A percentile compares a stretch with the other conserved stretches of the same genome.
Conservation (phyloP, 2,797 vertebrate genomes). For the Galagoides demidoff region DNA sequence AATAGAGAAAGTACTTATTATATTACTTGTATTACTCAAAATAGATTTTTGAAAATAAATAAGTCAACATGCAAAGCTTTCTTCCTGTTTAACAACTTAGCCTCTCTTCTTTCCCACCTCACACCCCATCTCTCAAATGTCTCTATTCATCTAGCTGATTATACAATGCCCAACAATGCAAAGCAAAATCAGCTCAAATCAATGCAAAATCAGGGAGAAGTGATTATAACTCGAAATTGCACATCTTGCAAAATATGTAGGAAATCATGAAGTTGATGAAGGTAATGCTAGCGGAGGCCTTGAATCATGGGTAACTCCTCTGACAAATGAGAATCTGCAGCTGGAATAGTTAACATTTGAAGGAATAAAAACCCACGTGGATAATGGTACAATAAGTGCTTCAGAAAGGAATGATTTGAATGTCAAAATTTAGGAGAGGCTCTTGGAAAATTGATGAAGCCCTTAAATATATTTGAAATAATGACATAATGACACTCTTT, state of each 20-base stretch:
- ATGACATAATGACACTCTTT: constrained; percentile 68
- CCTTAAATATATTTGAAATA: constrained; percentile 72
- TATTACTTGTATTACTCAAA: neutral
- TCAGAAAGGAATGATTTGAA: constrained; percentile 57
- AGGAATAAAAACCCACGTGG: constrained; percentile 30
- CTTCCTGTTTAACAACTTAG: neutral
- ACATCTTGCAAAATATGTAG: constrained; percentile 55
- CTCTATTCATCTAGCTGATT: constrained; percentile 36
- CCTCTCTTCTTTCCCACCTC: neutral
- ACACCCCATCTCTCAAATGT: neutral
- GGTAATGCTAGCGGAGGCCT: constrained; percentile 55
- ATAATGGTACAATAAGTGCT: constrained; percentile 45
- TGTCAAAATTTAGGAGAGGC: constrained; percentile 62
- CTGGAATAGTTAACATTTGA: constrained; percentile 63
- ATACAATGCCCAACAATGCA: constrained; percentile 34
- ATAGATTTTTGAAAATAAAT: constrained; percentile 49
- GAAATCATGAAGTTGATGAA: constrained; percentile 67
- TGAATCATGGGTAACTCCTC: constrained; percentile 49
- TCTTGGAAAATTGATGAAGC: constrained; percentile 69
- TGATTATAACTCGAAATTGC: constrained; percentile 60
- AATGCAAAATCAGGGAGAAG: constrained; percentile 61
- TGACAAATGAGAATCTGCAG: constrained; percentile 49
- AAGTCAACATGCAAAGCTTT: neutral
- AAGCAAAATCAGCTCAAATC: constrained; percentile 62
- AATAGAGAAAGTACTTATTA: neutral